Base-by-base conservation (phyloP, 1,140 invertebrate species). In the Heliconius hermathena region DNA sequence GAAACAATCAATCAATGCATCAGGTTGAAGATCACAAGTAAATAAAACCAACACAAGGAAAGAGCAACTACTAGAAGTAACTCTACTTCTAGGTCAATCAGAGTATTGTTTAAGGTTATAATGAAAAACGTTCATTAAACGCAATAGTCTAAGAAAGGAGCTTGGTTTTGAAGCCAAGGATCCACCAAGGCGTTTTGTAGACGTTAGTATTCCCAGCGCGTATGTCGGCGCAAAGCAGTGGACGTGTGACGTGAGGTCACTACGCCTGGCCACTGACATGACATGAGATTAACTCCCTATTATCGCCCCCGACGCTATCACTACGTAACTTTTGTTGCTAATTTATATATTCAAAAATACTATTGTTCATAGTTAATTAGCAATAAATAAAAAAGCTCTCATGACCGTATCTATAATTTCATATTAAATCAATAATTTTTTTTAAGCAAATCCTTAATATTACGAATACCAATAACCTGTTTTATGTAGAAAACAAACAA, bases 131-230 rank as follows among this genome's bases (percentile, higher is more conserved):
- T 88, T 84, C 86, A 89, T 89, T 87, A 89, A 89, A 89, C 88
- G 90, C 89, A 90, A 93, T 87, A 83, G 88, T 88, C 84, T 92
- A 91, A 91, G 92, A 92, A 94, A 93, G 92, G 93, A 91, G 92
- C 83, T 92, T 85, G 91, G 91, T 93, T 94, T 94, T 94, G 92
- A 94, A 94, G 93, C 93, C 93, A 94, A 94, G 93, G 93, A 94
- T 94, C 83, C 81, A 91, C 88, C 93, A 94, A 94, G 93, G 93
- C 90, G 90, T 89, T 91, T 87, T 86, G 88, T 80, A 89, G 87
- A 84, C 84, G 91, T 94, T 94, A 92, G 90, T 94, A 94, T 94
- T 90, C 93, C 87, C 88, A 78, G 78, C 89, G 93, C 93, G 91
- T 93, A 80, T 78, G 82, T 78, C 86, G 82, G 86, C 84, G 86